Percentiles rank a stretch among this genome's conserved stretches.
These are phyloP conservation scores for Gallirallus australis DNA, from an alignment of 2,797 vertebrate genomes.

Conservation along the genomic window DNA sequence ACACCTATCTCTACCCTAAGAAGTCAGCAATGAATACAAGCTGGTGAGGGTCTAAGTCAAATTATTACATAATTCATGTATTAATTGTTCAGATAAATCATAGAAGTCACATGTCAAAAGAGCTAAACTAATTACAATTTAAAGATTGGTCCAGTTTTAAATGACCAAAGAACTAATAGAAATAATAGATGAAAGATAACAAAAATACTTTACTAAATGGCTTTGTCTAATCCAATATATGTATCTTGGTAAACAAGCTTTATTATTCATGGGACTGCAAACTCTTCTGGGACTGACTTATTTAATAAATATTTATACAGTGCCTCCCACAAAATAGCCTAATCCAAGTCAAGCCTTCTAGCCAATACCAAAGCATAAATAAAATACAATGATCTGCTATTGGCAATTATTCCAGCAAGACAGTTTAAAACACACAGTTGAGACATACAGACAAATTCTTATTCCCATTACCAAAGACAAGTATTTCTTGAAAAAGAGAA, in stretches of 20 bases:
- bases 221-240: neutral
- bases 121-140: neutral
- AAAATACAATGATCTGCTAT: neutral
- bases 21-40: neutral
- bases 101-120: neutral
- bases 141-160: neutral
- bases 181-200: neutral
- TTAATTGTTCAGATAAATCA: neutral
- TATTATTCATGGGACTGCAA: neutral
- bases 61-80: neutral
- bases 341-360: neutral
- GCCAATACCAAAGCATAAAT: neutral
- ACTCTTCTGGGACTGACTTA: neutral
- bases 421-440: neutral
- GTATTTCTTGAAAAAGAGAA: neutral
- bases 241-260: neutral
- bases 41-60: neutral
- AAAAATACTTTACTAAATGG: neutral
- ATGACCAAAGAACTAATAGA: neutral
- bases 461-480: neutral
- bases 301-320: constrained; percentile 14
- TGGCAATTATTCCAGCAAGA: neutral
- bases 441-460: neutral
- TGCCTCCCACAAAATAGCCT: neutral
- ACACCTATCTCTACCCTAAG: neutral